Base-by-base conservation (phyloP, 2,113 vertebrate genomes). In the Beaufortia kweichowensis region DNA sequence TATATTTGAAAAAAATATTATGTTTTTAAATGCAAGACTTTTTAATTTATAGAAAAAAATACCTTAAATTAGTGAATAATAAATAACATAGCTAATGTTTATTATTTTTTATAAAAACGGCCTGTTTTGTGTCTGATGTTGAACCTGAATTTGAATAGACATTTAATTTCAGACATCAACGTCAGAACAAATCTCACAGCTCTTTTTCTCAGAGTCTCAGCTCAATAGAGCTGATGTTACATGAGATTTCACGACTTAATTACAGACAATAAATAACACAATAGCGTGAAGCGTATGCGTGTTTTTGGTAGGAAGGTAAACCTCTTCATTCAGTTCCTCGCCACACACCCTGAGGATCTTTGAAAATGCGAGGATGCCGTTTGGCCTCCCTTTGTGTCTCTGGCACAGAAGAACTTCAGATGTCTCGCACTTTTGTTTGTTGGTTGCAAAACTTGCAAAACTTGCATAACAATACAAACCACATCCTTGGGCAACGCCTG, bases 261-360 rank as follows among this genome's bases (percentile, higher is more conserved):
- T 53, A 76, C 65, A 56, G 66, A 48, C 62, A 76, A 71, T 76
- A 76, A 72, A 71, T 65, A 76, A 77, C n/a, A 50, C 56, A 56
- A 76, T 59, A 62, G 72, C 26, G n/a, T n/a, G 23, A 28, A 35
- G 29, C 60, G 43, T 65, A 57, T 65, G 50, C 29, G 66, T 29
- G 15, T 12, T 61, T 64, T 29, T 48, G 39, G 21, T 33, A 43
- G n/a, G 73, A 56, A 35, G 48, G 46, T 62, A 41, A 81, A 55
- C 14, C 48, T 56, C 19, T n/a, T 63, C 7, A 50, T 71, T 28
- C 56, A 21, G n/a, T 60, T 75, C n/a, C 77, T 76, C 53, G 50
- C 61, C 80, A 50, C 39, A 59, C 65, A 57, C 12, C 64, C 80
- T 29, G n/a, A 19, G 57, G 76, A 63, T 15, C 43, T 19, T 46